Evolutionary conservation across 2,113 vertebrate species (phyloP).

Genomic region (Piprites chloris): DNA sequence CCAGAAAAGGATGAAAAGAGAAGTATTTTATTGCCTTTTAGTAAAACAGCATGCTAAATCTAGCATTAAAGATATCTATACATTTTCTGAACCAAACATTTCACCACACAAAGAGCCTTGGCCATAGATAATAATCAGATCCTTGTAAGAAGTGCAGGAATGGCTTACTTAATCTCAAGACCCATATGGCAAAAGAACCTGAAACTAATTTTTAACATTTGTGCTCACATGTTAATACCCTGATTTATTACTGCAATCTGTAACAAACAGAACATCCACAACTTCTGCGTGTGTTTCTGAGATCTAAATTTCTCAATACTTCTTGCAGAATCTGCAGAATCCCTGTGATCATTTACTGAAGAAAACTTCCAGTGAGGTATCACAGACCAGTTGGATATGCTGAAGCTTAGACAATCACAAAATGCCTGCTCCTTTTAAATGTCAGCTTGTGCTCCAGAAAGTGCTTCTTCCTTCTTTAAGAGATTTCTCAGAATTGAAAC

Average conservation of each 20-base stretch:
- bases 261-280: not conserved
- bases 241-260: not conserved
- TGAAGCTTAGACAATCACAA: not conserved
- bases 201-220: not conserved
- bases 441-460: not conserved
- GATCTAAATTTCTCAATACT: not conserved
- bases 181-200: not conserved
- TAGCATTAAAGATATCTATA: not conserved
- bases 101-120: not conserved
- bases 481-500: not conserved
- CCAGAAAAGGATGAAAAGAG: not conserved
- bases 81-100: not conserved
- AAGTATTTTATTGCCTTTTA: not conserved
- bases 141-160: not conserved
- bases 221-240: not conserved
- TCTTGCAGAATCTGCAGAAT: not conserved
- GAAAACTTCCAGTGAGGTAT: not conserved
- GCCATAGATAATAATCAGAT: not conserved
- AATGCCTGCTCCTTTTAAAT: not conserved
- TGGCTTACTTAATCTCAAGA: not conserved
- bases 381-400: not conserved
- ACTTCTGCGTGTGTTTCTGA: not conserved
- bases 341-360: accelerated
- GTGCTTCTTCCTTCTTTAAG: not conserved
- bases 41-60: not conserved